Base-by-base conservation (phyloP, 2,888 invertebrate species). In the Cheilosia vernalis region DNA sequence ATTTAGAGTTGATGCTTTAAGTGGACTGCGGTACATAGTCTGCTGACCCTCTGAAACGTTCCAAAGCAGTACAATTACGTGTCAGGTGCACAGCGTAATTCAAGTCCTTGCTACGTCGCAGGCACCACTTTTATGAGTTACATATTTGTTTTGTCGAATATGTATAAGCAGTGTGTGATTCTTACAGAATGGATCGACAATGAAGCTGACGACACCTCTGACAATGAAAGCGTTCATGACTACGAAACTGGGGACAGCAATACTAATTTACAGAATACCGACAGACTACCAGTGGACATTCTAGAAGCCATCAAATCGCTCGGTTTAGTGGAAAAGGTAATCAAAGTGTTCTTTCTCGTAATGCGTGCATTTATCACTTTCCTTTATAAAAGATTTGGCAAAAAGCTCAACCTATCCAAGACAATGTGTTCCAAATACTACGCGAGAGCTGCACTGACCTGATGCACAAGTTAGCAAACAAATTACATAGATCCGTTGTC, bases 271-370 rank as follows among this genome's bases (percentile, higher is more conserved):
- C 88, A 90, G 70, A 88, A 88, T 70, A 92, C 92, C 83, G 94
- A 94, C 53, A 94, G 92, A 87, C 87, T 95, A 33, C 93, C 94
- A 0, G 89, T 94, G 40, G 94, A 95, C 89, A 90, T 95, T 3
- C 90, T 94, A 78, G 94, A 95, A 91, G 94, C 94, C 9, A 92
- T 96, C 27, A 92, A 94, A 66, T 93, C 93, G 7, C 90, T 94
- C 67, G 93, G 94, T 66, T 90, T 96, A 83, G 93, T 95, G 87
- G 92, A 93, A 19, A 95, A 94, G 92, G 93, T 95, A 49, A 64
- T 42, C 7, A 7, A 53, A 24, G 2, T 27, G n/a, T 2, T 37
- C 21, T 33, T 27, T 42, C 4, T 33, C 30, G 10, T 17, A 44
- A 15, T 53, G 21, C 44, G 6, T 2, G 17, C 30, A 13, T 7